A percentile compares a stretch with the other conserved stretches of the same genome.
Evolutionary conservation across 2,113 vertebrate genomes (phyloP).

Genomic region (Poecile atricapillus): DNA sequence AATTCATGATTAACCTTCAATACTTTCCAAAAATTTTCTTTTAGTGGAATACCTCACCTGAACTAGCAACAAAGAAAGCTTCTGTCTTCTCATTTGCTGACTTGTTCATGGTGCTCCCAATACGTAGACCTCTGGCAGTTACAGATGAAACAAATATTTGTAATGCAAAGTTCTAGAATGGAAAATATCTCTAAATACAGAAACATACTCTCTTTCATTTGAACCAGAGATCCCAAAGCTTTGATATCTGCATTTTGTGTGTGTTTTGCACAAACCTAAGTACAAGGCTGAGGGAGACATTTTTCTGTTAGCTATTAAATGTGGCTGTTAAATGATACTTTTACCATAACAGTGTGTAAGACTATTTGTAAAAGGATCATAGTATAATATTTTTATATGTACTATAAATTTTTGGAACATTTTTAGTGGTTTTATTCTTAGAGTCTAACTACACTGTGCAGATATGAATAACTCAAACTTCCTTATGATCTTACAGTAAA

Average conservation of each 20-base stretch:
- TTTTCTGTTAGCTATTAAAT: background rate
- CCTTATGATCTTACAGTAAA: background rate
- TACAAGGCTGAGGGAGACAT: background rate
- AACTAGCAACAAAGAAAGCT: background rate
- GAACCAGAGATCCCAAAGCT: background rate
- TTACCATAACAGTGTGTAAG: background rate
- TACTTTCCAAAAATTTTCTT: conserved; percentile 12
- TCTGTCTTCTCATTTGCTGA: background rate
- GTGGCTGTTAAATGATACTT: background rate
- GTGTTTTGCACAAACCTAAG: background rate
- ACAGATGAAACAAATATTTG: background rate
- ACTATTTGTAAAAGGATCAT: background rate
- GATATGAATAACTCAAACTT: background rate
- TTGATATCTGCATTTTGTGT: background rate
- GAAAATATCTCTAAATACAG: background rate
- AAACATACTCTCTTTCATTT: background rate
- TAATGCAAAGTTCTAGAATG: background rate
- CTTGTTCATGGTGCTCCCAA: background rate
- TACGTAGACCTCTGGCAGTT: background rate
- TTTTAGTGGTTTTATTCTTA: background rate
- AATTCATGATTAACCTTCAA: conserved; percentile 53
- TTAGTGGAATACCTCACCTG: background rate
- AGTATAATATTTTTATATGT: background rate
- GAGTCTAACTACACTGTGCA: background rate
- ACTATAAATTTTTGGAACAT: background rate